Base-by-base conservation (phyloP, 2,888 invertebrate species). In the Ceramica pisi region DNA sequence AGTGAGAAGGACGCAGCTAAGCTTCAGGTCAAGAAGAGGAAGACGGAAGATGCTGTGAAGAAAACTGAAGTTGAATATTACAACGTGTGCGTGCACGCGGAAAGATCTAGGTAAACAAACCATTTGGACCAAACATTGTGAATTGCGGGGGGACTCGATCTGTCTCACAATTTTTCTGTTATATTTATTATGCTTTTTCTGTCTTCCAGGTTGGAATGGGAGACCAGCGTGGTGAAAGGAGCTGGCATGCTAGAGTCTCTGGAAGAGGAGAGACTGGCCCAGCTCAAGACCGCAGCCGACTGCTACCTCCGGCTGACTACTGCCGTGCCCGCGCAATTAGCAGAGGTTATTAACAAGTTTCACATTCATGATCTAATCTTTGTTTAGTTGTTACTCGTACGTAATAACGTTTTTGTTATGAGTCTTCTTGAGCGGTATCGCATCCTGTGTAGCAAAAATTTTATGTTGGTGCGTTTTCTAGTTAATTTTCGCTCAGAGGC, bases 11-110 rank as follows among this genome's bases (percentile, higher is more conserved):
- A 97, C 87, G 97, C 97, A 75, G 97, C 96, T 46, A 97, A 99
- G 97, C 93, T 99, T 89, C 98, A 98, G 92, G 97, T 98, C 73
- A 98, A 99, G 90, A 97, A 98, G 89, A 97, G 98, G 84, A 99
- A 99, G 94, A 98, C 98, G 35, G 98, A 98, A 93, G 98, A 99
- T 89, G 97, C 98, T 7, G 98, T 99, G 46, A 98, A 98, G 89
- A 98, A 99, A 91, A 98, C 98, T 64, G 99, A 99, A 94, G 98
- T 98, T 75, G 99, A 99, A 89, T 99, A 99, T 94, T 99, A 99
- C 89, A 98, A 98, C 80, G 97, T 98, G 64, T 99, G 99, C 89
- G 98, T 99, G 80, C 97, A 98, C 86, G 98, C 99, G 44, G 99
- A 99, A 95, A 96, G 98, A 86, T 97, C 98, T 26, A 97, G 98